A percentile compares a stretch with the other conserved stretches of the same genome.
phyloP scores from a whole-genome alignment of 2,797 vertebrate genomes.

The Myotis vivesi region DNA sequence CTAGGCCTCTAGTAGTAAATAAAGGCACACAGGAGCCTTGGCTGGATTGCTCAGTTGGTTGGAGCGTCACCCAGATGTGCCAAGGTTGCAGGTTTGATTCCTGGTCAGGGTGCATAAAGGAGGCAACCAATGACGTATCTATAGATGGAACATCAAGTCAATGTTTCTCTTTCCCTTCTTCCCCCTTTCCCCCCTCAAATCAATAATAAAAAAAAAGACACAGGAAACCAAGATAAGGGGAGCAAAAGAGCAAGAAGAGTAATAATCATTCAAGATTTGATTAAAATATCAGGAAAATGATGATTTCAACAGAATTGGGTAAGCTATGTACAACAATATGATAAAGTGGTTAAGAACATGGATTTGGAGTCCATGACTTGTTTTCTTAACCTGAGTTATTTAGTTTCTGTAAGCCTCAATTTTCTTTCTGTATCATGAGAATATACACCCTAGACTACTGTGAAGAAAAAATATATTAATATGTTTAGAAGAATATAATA shows the following conservation, averaged over 20 bases:
- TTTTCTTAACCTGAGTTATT: conserved; percentile 18
- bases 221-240: background rate
- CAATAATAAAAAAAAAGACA: background rate
- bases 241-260: background rate
- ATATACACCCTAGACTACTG: background rate
- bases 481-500: conserved; percentile 7
- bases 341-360: background rate
- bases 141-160: background rate
- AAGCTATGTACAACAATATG: background rate
- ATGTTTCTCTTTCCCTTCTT: background rate
- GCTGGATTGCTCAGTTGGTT: background rate
- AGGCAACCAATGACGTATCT: background rate
- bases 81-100: background rate
- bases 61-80: background rate
- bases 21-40: background rate
- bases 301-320: background rate
- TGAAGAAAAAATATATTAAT: background rate
- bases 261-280: background rate
- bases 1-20: background rate
- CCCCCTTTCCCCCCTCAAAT: background rate
- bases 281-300: background rate
- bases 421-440: conserved; percentile 6
- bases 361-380: background rate
- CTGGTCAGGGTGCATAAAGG: background rate
- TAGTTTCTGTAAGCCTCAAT: background rate